Evolutionary conservation across 2,113 vertebrate species (phyloP), one percentile per base, ranked within the genome.

Genomic region (Microcebus ravelobensis): DNA sequence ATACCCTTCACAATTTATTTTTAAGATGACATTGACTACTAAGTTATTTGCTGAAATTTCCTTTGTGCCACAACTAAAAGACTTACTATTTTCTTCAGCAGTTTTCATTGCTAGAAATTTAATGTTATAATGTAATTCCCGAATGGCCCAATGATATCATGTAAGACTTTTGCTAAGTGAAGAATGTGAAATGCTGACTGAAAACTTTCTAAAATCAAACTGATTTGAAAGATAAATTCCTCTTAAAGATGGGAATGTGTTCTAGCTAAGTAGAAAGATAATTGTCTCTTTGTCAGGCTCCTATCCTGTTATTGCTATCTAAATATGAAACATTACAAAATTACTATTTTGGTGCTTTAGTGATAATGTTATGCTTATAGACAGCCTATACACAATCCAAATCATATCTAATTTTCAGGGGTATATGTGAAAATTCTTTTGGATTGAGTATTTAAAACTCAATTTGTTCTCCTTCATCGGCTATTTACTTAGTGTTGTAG

Each of bases 1-100:
- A 96, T 91, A 7, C 18, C 59, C 36, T 83, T 95, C 68, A 74
- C n/a, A 96, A 90, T 96, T 94, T 68, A 93, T 93, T 97, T 95
- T 79, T 73, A 91, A 91, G 61, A 65, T 96, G 92, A 74, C 61
- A 88, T 50, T 94, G 55, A 91, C n/a, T 85, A 91, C 39, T 89
- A 88, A 77, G 42, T n/a, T 95, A 77, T 65, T 34, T 67, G 67
- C 31, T 85, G n/a, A 87, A 95, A 88, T 77, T 91, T 86, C 77
- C 17, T 91, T 91, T 93, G 52, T 89, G 31, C 39, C 36, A 67
- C 95, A 93, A 88, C 17, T 48, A 70, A 27, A 59, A 85, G 17
- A 91, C 13, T 89, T 85, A 45, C 57, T 84, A 68, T 96, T 61
- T 84, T 63, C 83, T 89, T 86, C 20, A 83, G 68, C 6, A 73